Evolutionary conservation across 2,113 vertebrate genomes (phyloP).

Genomic region (Ariopsis seemanni): DNA sequence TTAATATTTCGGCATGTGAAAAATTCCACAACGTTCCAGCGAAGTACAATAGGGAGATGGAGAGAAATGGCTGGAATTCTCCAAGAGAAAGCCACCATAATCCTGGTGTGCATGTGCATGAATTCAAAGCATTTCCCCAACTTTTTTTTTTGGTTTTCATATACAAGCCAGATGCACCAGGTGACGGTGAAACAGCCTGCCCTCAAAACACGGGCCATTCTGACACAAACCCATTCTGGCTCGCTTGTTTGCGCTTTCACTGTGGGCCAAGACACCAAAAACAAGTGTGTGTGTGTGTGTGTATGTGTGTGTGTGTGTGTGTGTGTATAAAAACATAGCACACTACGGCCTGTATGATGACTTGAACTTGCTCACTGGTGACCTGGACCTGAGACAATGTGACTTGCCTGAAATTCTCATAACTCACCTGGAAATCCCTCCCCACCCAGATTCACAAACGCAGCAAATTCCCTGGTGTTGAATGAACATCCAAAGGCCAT

Average conservation of each 20-base stretch:
- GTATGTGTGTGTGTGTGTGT: not conserved
- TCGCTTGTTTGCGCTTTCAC: not conserved
- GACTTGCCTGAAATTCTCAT: not conserved
- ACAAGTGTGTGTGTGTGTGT: not conserved
- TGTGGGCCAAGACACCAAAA: not conserved
- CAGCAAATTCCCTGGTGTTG: not conserved
- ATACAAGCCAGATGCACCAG: conserved; percentile 1
- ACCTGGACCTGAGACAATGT: not conserved
- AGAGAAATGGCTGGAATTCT: conserved; percentile 68
- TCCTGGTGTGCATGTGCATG: conserved; percentile 62
- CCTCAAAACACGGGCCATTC: not conserved
- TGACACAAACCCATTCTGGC: not conserved
- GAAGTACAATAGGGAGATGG: conserved; percentile 56
- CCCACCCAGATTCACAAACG: not conserved
- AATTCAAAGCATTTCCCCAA: conserved; percentile 58
- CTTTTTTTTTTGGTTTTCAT: not conserved
- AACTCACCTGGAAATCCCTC: not conserved
- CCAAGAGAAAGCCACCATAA: conserved; percentile 68
- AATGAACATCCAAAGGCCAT: not conserved
- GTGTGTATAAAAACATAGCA: not conserved
- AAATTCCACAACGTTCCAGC: conserved; percentile 70
- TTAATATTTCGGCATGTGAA: conserved; percentile 75
- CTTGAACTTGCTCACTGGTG: not conserved
- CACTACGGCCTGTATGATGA: not conserved
- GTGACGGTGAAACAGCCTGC: not conserved